Evolutionary conservation across 2,797 vertebrate genomes (phyloP).

Genomic region (Rhabdomys pumilio): DNA sequence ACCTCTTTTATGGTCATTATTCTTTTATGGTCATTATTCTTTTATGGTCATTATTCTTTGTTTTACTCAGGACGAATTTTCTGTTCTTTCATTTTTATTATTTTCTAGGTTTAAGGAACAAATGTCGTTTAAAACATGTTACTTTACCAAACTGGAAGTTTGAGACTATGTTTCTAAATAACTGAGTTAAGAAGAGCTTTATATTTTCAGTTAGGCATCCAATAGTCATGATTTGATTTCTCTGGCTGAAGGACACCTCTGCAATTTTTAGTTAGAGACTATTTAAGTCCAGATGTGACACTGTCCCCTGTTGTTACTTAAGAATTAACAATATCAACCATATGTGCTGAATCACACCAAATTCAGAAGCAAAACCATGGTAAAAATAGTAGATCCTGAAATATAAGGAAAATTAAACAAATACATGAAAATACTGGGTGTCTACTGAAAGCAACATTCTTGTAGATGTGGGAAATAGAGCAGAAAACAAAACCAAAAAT

Average conservation of each 20-base stretch:
- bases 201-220: background rate
- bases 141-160: slow-evolving; percentile 30
- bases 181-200: background rate
- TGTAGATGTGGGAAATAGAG: background rate
- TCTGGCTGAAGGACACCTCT: background rate
- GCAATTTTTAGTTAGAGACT: background rate
- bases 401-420: slow-evolving; percentile 36
- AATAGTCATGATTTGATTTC: background rate
- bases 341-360: background rate
- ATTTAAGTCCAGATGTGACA: background rate
- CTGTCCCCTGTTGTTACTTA: background rate
- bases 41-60: background rate
- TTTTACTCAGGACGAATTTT: slow-evolving; percentile 30
- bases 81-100: background rate
- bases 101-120: slow-evolving; percentile 15
- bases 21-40: background rate
- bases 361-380: background rate
- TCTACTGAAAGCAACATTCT: background rate
- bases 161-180: slow-evolving; percentile 48
- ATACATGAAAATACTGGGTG: background rate
- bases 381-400: background rate
- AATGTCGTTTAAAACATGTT: background rate
- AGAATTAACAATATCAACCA: background rate
- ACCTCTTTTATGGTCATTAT: background rate
- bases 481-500: background rate